Evolutionary conservation across 2,888 invertebrate genomes (phyloP), one percentile per base, ranked within the genome.

Genomic region (Pollenia amentaria): DNA sequence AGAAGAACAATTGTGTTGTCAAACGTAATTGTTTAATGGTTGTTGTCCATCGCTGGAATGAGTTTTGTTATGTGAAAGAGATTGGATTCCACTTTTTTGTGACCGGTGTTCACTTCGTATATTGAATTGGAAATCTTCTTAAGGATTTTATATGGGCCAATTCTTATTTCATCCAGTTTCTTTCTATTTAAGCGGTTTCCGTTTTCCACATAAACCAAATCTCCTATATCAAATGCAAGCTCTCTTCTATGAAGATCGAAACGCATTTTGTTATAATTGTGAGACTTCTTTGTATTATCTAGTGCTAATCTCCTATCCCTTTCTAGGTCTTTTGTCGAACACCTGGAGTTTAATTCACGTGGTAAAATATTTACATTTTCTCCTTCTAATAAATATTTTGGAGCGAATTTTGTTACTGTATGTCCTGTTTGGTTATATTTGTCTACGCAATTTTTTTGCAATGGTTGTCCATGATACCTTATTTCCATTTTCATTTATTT

Each of bases 341-440:
- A 57, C 46, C 75, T 79, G 48, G 18, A 44, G 10, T 80, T 83
- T 72, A 85, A 55, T 60, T 87, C 87, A 46, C 57, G 21, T 75
- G 81, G 80, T 76, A 88, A 73, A 53, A 85, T n/a, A n/a, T n/a
- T n/a, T n/a, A n/a, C n/a, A n/a, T n/a, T n/a, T n/a, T n/a, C n/a
- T n/a, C n/a, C n/a, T 55, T 83, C 44, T 65, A 87, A 60, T 60
- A 87, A 62, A 42, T 83, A 87, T 80, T 60, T 87, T 48, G 87
- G 82, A 48, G 76, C 18, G 38, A 88, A 88, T 14, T 53, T 69
- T 44, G 86, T 88, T 10, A 82, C 84, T 76, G 87, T 81, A 48
- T 88, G 86, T 79, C 84, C 85, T 18, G 84, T 86, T 62, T 88
- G 64, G 55, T 87, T 88, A 65, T 88, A 88, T 75, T 46, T 81